Evolutionary conservation across 1,140 invertebrate genomes (phyloP), one percentile per base, ranked within the genome.

Genomic region (Cheumatopsyche charites): DNA sequence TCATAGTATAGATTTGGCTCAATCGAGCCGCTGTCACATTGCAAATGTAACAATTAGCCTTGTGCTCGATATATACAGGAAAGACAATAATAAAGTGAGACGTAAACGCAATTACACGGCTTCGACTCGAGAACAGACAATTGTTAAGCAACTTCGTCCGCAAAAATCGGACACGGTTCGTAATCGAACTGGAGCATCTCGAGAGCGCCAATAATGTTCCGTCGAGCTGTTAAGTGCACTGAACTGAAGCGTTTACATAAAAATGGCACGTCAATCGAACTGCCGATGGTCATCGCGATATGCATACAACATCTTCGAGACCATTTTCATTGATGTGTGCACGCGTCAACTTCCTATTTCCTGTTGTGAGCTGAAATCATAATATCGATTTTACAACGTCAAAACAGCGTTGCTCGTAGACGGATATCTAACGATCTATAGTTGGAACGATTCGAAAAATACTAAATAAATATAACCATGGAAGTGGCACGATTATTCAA

Each of bases 31-130:
- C 47, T 52, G 55, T 25, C 21, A 19, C 29, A 9, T 13, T 3
- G 67, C 47, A 68, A 58, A 7, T 41, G 29, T 42, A 41, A 12
- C 49, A 62, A 70, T 61, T 43, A 42, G 41, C 67, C 67, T 70
- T 70, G 67, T 70, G 29, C 67, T 49, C 52, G 52, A 61, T 70
- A 70, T 69, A 55, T n/a, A 62, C 67, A 70, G 67, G 67, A 70
- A 63, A 70, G 55, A 70, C 67, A 55, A 69, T 52, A 67, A 67
- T 63, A 25, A 63, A 63, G 45, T 52, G 25, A 49, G 42, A 17
- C 42, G 65, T 49, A 67, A 52, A 36, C 65, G 42, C 65, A 67
- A 67, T 67, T 67, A 67, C 65, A 41, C 13, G n/a, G 42, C 21
- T 12, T 47, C 45, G 62, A 9, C 62, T 67, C 25, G 25, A 52